Evolutionary conservation across 2,888 invertebrate genomes (phyloP).

Genomic region (Eupithecia tripunctaria): DNA sequence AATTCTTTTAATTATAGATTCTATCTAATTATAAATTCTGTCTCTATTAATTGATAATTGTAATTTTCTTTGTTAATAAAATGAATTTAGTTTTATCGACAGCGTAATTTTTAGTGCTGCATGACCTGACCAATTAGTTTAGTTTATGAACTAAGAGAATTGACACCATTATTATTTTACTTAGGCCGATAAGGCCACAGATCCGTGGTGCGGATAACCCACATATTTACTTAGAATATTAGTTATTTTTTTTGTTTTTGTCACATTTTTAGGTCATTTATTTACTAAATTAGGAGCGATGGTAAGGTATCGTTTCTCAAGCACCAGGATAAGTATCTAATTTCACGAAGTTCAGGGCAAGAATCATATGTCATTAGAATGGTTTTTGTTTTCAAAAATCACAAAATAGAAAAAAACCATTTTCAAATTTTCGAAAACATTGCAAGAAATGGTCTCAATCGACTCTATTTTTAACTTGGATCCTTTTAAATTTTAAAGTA

Average conservation of each 20-base stretch:
- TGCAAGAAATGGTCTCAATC: too few relatives aligned
- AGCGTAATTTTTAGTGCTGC: neutral
- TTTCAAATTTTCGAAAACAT: too few relatives aligned
- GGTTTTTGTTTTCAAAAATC: neutral
- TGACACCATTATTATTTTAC: neutral
- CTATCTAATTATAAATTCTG: too few relatives aligned
- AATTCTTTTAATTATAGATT: too few relatives aligned
- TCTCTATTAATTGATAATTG: too few relatives aligned
- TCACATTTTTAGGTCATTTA: neutral
- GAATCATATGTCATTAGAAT: neutral
- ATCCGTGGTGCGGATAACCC: slow-evolving; percentile 1
- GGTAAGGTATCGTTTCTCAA: neutral
- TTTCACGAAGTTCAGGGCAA: neutral
- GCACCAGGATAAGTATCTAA: neutral
- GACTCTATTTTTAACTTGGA: neutral
- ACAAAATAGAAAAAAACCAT: too few relatives aligned
- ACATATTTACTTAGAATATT: neutral
- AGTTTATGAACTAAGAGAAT: neutral
- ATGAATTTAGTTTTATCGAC: neutral
- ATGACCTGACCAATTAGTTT: neutral
- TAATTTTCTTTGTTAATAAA: too few relatives aligned
- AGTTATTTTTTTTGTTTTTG: neutral
- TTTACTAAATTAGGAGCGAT: neutral
- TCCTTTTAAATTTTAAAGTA: neutral
- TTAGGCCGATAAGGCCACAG: slow-evolving; percentile 1